These are phyloP conservation scores for Sterna hirundo DNA, from an alignment of 2,113 vertebrate species.

Conservation along the genomic window DNA sequence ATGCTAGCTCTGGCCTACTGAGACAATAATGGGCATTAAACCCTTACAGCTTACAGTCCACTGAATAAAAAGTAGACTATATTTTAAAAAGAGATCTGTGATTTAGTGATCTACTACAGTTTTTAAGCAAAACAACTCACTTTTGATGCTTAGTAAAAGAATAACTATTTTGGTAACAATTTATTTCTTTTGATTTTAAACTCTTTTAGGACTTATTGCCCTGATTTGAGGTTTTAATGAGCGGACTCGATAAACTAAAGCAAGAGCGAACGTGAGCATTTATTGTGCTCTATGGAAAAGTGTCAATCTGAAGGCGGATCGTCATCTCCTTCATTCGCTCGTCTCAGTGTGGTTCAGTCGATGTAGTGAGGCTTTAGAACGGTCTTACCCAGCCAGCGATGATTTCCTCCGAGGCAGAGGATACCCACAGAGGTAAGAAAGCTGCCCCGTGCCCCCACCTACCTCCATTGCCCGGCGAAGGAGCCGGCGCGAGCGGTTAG, in stretches of 20 bases:
- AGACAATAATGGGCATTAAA: conserved; percentile 20
- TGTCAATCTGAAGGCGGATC: accelerated
- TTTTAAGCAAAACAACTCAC: neutral
- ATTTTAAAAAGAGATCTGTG: neutral
- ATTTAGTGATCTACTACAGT: neutral
- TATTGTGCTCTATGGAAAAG: neutral
- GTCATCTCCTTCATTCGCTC: neutral
- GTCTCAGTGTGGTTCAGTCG: neutral
- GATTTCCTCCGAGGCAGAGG: neutral
- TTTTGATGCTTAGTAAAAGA: neutral
- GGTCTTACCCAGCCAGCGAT: neutral
- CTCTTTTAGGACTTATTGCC: neutral
- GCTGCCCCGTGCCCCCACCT: neutral
- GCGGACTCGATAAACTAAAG: neutral
- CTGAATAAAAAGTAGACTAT: neutral
- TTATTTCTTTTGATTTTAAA: neutral
- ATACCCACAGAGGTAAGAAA: neutral
- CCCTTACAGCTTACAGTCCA: neutral
- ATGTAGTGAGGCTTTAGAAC: neutral
- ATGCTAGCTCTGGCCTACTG: neutral
- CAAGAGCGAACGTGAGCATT: neutral
- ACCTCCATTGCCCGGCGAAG: neutral
- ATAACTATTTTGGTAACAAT: neutral
- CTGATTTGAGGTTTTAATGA: neutral
- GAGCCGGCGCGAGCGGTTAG: neutral